Evolutionary conservation across 2,113 vertebrate species (phyloP), one percentile per base, ranked within the genome.

Genomic region (Serinus canaria): DNA sequence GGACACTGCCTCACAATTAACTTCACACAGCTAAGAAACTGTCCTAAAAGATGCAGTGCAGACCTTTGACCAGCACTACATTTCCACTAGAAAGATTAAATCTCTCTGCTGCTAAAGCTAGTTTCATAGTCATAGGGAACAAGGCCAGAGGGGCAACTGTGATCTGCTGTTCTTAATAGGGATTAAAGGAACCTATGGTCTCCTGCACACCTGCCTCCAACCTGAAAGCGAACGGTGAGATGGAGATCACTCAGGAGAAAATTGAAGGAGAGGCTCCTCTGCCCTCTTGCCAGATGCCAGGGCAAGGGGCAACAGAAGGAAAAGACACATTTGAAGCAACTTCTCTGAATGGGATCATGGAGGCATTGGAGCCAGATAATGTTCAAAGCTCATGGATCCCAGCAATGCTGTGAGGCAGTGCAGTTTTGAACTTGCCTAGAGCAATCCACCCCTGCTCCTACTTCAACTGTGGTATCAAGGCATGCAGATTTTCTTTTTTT

Each of bases 1-100:
- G 31, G 93, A 81, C 68, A 9, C 73, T 78, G 83, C 80, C 83
- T 92, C 73, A 53, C 7, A 14, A 92, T 94, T 93, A 97, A 84
- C 73, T 90, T 93, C 88, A 78, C 56, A 52, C 37, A 63, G 96
- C 64, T 91, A 70, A 89, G 92, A 89, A 95, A 93, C 47, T 9
- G 62, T 68, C 86, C 92, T 96, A 69, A 94, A 94, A 94, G 76
- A 93, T 35, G 83, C 88, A 82, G 81, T 4, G 1, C 76, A 90
- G 94, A 96, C 92, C 92, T 95, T 82, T 95, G 86, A 96, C 95
- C 43, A 0, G 58, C 52, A 39, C 86, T 89, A 72, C 80, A 90
- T 95, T 96, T 96, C 95, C 90, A 96, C 93, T 95, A 95, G 90
- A 95, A 95, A 96, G 95, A 96, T 87, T 89, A 95, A 94, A 93